Evolutionary conservation across 2,888 invertebrate species (phyloP).

Genomic region (Dolomedes plantarius): DNA sequence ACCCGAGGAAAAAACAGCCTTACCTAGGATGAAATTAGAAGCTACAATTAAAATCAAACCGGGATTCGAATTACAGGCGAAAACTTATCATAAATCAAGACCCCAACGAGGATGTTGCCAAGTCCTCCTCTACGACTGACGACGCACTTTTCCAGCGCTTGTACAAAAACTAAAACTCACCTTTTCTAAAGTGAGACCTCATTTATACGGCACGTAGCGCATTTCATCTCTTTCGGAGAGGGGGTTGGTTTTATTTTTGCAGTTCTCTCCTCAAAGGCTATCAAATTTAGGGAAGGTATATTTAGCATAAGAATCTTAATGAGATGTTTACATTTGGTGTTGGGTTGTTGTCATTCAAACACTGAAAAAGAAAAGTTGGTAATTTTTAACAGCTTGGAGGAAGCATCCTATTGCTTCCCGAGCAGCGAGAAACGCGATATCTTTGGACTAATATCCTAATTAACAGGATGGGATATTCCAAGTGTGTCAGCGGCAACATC

Average conservation of each 20-base stretch:
- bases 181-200: background rate
- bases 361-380: background rate
- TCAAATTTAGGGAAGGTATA: background rate
- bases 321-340: background rate
- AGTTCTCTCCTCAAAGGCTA: background rate
- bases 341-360: background rate
- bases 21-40: background rate
- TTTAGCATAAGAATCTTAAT: conserved; percentile 2
- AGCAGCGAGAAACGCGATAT: background rate
- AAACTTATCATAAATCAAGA: background rate
- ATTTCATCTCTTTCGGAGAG: background rate
- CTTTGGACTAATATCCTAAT: background rate
- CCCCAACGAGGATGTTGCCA: background rate
- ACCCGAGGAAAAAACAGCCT: no score
- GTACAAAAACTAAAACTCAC: background rate
- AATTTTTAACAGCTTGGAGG: background rate
- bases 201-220: background rate
- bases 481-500: no score
- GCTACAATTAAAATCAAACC: background rate
- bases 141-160: background rate
- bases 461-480: no score
- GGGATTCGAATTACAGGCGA: background rate
- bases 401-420: background rate
- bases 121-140: background rate
- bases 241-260: background rate